These are phyloP conservation scores for Drosophila jambulina DNA, from an alignment of 1,140 invertebrate genomes.

Conservation along the genomic window DNA sequence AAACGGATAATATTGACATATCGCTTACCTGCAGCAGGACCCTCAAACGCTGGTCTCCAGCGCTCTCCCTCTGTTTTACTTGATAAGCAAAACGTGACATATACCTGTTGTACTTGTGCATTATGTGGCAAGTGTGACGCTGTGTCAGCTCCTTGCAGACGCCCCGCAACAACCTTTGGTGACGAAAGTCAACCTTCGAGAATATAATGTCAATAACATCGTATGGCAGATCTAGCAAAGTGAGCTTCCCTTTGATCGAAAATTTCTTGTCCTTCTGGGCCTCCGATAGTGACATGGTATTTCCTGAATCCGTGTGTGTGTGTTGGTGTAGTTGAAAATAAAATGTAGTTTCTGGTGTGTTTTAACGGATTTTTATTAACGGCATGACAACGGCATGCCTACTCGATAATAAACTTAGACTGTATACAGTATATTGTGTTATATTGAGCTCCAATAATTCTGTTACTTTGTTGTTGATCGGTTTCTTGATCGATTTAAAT, in stretches of 20 bases:
- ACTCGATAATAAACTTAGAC: slow-evolving; percentile 26
- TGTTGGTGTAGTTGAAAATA: neutral
- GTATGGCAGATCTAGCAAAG: slow-evolving; percentile 20
- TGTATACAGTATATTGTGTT: slow-evolving; percentile 6
- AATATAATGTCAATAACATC: slow-evolving; percentile 26
- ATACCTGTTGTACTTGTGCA: slow-evolving; percentile 18
- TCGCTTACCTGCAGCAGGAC: slow-evolving; percentile 9
- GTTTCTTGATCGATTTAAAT: slow-evolving; percentile 17
- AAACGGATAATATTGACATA: neutral
- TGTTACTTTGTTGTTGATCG: slow-evolving; percentile 13
- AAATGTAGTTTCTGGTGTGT: neutral
- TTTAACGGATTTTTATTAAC: slow-evolving; percentile 34
- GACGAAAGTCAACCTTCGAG: slow-evolving; percentile 1
- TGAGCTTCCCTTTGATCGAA: neutral
- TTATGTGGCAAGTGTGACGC: neutral
- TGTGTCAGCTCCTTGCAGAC: neutral
- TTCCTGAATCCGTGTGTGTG: neutral
- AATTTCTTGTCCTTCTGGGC: no score
- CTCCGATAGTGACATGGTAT: neutral
- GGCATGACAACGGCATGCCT: slow-evolving; percentile 18
- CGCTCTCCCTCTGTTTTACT: no score
- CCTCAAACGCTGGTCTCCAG: neutral
- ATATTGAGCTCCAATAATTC: slow-evolving; percentile 22
- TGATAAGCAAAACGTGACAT: neutral
- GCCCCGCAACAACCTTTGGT: neutral